Evolutionary conservation across 2,888 invertebrate species (phyloP).

Genomic region (Lithophane semibrunnea): DNA sequence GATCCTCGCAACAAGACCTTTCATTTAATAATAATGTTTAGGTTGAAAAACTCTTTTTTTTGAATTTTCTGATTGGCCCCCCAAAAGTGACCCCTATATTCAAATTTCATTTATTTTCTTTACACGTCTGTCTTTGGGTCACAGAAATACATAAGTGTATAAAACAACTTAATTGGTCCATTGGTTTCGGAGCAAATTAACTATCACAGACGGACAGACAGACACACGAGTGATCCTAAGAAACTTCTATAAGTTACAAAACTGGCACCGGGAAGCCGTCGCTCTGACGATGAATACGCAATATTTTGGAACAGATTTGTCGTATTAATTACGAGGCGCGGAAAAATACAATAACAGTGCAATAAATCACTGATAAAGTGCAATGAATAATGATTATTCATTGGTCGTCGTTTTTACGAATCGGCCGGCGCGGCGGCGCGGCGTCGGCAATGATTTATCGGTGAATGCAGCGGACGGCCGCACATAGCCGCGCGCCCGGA

Average conservation of each 20-base stretch:
- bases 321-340: slow-evolving; percentile 79
- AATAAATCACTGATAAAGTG: slow-evolving; percentile 83
- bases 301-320: slow-evolving; percentile 74
- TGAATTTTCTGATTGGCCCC: no score
- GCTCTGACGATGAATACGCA: slow-evolving; percentile 54
- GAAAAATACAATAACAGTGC: slow-evolving; percentile 82
- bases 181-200: no score
- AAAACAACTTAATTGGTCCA: no score
- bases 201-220: no score
- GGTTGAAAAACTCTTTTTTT: no score
- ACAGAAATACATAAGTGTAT: no score
- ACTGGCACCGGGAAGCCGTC: slow-evolving; percentile 5
- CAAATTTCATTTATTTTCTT: no score
- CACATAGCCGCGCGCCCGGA: background rate
- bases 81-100: no score
- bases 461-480: slow-evolving; percentile 42
- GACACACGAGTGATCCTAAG: no score
- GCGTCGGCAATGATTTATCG: slow-evolving; percentile 67
- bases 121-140: no score
- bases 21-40: no score
- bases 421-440: slow-evolving; percentile 48
- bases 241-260: background rate
- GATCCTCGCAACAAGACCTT: no score
- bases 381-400: slow-evolving; percentile 82
- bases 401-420: slow-evolving; percentile 75